Base-by-base conservation (phyloP, 2,888 invertebrate species). In the Limnephilus lunatus region DNA sequence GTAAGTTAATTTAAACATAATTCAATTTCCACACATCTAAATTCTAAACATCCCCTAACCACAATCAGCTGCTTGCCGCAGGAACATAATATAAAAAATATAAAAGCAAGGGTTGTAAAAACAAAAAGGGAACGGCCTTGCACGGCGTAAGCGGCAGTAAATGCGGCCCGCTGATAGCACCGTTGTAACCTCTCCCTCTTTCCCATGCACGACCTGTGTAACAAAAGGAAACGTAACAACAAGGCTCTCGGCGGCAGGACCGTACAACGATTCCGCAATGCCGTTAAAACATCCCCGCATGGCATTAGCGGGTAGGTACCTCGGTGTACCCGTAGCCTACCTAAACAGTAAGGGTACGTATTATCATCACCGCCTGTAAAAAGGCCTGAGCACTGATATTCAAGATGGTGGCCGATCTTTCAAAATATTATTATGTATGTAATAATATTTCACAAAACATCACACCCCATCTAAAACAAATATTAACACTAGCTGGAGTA, bases 231-330 rank as follows among this genome's bases (percentile, higher is more conserved):
- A 25, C 1, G n/a, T 68, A n/a, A 25, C 25, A 68, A 68, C 68
- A 9, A 25, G 25, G 68, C 68, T 68, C n/a, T 68, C 68, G 9
- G n/a, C 68, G 25, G 68, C 68, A 68, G 9, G 68, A 68, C n/a
- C 68, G 25, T 68, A 68, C 68, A n/a, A 25, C 83, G 83, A 83
- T 83, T 83, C 83, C 83, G 83, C 83, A 83, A 83, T 83, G 83
- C 83, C 35, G 83, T 83, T 83, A 83, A 83, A 83, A 83, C 83
- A 35, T 83, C 83, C 39, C 31, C 83, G 83, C 83, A 83, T 83
- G 83, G 25, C n/a, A 39, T 83, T 83, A 35, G 25, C 35, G 83
- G 32, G 83, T 35, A 35, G 35, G 25, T 35, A 83, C 83, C 35
- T 32, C 83, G 82, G 15, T 19, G 68, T 68, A 68, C 68, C 68